Conservation (phyloP, 64 coral and sea anemone species). For the Trachythela sp. region DNA sequence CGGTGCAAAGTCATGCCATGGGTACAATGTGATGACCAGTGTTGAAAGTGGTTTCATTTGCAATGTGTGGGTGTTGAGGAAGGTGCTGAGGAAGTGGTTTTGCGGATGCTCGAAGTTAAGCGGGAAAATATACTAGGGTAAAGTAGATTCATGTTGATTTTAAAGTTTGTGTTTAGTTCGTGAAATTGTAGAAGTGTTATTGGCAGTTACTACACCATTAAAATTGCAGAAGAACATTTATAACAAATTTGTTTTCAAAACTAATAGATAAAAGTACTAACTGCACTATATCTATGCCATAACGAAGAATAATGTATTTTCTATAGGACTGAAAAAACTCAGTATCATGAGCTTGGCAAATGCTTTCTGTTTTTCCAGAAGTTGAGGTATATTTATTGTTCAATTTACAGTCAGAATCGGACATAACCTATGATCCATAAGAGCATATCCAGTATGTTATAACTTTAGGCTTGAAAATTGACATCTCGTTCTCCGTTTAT, state of each 20-base stretch:
- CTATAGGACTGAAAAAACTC: neutral
- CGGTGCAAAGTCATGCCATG: neutral
- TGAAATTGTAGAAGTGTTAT: neutral
- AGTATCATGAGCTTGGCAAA: neutral
- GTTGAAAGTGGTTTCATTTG: neutral
- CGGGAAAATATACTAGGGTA: neutral
- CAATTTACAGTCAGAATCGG: too few relatives aligned
- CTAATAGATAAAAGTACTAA: too few relatives aligned
- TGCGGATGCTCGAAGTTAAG: neutral
- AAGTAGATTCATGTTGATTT: neutral
- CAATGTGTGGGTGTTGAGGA: neutral
- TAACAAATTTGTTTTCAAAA: neutral
- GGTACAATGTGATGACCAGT: neutral
- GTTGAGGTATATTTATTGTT: neutral
- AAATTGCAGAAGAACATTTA: neutral
- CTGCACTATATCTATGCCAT: neutral
- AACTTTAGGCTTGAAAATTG: too few relatives aligned
- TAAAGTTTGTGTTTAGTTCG: too few relatives aligned
- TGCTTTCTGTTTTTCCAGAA: neutral
- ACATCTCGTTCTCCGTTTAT: neutral
- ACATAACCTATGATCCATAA: too few relatives aligned
- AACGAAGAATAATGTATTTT: neutral
- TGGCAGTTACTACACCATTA: neutral
- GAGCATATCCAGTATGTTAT: too few relatives aligned
- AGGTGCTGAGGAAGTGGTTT: neutral